Conservation (phyloP, 2,113 vertebrate species). For the Hemiprocne comata region DNA sequence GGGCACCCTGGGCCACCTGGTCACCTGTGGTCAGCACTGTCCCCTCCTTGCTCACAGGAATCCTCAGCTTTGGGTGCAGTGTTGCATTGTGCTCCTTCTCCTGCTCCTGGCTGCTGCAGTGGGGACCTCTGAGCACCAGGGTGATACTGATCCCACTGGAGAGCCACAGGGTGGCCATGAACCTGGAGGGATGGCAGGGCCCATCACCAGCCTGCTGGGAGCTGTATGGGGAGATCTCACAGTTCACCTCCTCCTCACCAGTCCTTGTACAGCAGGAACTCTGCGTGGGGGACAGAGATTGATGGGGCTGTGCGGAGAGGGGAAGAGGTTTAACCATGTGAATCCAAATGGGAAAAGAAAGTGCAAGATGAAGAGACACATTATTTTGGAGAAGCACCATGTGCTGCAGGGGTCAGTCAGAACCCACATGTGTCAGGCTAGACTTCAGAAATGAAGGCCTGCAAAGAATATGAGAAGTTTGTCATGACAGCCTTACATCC, state of each 20-base stretch:
- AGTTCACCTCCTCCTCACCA: conserved; percentile 80
- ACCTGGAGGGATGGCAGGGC: conserved; percentile 15
- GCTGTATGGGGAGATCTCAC: conserved; percentile 76
- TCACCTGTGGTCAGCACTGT: too few species aligned
- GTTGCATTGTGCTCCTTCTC: not conserved
- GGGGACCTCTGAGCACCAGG: conserved; percentile 75
- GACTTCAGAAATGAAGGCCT: not conserved
- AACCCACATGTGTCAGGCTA: not conserved
- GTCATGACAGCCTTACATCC: not conserved
- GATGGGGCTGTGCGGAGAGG: conserved; percentile 61
- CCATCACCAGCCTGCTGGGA: not conserved
- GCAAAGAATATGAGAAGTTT: not conserved
- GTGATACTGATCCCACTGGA: conserved; percentile 68
- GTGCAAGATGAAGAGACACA: not conserved
- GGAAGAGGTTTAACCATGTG: not conserved
- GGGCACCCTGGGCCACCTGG: too few species aligned
- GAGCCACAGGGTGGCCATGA: conserved; percentile 76
- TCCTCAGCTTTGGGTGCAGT: too few species aligned
- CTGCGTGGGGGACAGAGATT: conserved; percentile 67
- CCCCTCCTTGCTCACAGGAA: too few species aligned
- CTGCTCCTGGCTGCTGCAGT: not conserved
- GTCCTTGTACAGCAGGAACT: conserved; percentile 79
- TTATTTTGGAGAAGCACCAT: not conserved
- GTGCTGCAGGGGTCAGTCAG: not conserved
- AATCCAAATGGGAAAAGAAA: not conserved